Evolutionary conservation across 2,797 vertebrate species (phyloP), one percentile per base, ranked within the genome.

Genomic region (Oryzias sinensis): DNA sequence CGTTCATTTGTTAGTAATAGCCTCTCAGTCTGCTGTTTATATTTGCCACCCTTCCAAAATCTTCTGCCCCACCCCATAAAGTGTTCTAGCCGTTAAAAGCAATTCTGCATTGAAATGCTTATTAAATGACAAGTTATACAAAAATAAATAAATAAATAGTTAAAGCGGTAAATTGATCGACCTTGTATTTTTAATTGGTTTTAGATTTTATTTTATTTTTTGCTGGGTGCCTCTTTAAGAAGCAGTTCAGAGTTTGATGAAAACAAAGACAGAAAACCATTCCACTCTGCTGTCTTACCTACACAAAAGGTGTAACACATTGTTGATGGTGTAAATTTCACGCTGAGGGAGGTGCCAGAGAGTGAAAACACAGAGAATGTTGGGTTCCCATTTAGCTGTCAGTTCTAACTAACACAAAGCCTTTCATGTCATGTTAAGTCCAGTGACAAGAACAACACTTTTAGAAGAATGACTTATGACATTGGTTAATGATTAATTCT

Each of bases 381-480:
- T 47, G 27, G 42, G 57, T 57, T 72, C 57, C 70, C 74, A 82
- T 80, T 84, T 75, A 77, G 64, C 51, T 65, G 70, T 74, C 74
- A 69, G 17, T 22, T 53, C 71, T 14, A 60, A 50, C 53, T 62
- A 72, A 76, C 44, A 63, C 61, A 42, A 53, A 73, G 53, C 55
- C 65, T 49, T 43, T 43, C 48, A 54, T 53, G 42, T 74, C 33
- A 69, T 49, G 46, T 14, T 16, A 27, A 55, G 33, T 50, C 51
- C 11, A 1, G 40, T 29, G 7, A 61, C 43, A 77, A 57, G 59
- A 68, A 65, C 15, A 68, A 67, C 65, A 59, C 16, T 33, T 44
- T 18, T 16, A 37, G 15, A 68, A 45, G 33, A 65, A 2, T 58
- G 66, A 52, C 18, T 72, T 47, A 24, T 48, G 9, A 42, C 9